Conservation (phyloP, 2,888 invertebrate species). For the Ochropacha duplaris region DNA sequence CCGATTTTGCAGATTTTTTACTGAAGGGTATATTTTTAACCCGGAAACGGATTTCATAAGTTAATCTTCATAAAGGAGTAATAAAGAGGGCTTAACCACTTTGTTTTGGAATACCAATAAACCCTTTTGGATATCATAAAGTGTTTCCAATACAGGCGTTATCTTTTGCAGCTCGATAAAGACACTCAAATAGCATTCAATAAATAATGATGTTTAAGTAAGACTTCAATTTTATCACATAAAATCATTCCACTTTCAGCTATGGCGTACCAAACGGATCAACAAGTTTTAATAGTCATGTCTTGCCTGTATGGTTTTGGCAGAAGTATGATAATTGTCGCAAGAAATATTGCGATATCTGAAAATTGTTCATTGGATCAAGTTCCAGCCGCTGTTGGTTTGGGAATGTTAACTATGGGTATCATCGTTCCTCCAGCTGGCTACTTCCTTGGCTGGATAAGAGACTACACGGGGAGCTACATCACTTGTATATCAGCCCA, state of each 20-base stretch:
- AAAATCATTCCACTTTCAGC: slow-evolving; percentile 61
- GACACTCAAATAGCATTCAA: not conserved
- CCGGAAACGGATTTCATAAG: no score
- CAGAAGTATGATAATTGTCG: slow-evolving; percentile 88
- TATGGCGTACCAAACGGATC: slow-evolving; percentile 83
- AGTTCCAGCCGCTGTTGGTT: slow-evolving; percentile 87
- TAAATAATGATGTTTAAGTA: not conserved
- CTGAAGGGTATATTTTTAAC: no score
- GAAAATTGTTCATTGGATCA: slow-evolving; percentile 82
- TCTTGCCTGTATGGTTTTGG: slow-evolving; percentile 86
- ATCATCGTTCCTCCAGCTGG: slow-evolving; percentile 86
- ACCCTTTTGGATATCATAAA: not conserved
- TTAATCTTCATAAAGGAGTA: no score
- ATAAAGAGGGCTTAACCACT: not conserved
- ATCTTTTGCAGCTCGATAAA: slow-evolving; percentile 24
- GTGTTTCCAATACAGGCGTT: slow-evolving; percentile 1
- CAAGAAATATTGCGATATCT: slow-evolving; percentile 87
- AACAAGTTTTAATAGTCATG: slow-evolving; percentile 76
- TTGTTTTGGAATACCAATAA: not conserved
- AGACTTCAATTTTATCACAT: not conserved
- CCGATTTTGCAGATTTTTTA: no score
- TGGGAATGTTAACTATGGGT: slow-evolving; percentile 89
- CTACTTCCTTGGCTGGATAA: slow-evolving; percentile 85
- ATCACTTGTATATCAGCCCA: slow-evolving; percentile 85
- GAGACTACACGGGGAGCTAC: slow-evolving; percentile 86